Conservation (phyloP, 2,888 invertebrate species). For the Orthonevra nobilis region DNA sequence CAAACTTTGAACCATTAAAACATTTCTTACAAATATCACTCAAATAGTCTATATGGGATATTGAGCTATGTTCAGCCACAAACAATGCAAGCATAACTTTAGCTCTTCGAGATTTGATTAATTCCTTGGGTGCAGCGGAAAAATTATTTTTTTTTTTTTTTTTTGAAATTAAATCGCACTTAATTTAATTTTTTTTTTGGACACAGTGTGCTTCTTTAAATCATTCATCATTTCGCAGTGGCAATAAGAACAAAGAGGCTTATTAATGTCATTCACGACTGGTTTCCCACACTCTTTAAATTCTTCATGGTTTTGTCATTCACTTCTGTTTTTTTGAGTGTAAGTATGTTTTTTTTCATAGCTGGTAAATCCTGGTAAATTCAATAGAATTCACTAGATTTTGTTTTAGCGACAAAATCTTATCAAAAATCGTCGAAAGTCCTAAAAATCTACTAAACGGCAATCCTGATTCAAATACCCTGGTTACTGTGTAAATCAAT, state of each 20-base stretch:
- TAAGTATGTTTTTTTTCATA: background rate
- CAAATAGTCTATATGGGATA: background rate
- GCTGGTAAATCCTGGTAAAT: background rate
- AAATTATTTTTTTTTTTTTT: too few species aligned
- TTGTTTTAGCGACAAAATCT: constrained; percentile 6
- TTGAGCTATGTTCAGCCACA: background rate
- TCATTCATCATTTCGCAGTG: background rate
- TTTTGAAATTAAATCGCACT: background rate
- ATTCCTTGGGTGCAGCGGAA: too few species aligned
- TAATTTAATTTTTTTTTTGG: background rate
- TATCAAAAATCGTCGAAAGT: constrained; percentile 7
- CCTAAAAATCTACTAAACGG: constrained; percentile 3
- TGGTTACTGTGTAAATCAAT: too few species aligned
- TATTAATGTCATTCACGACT: too few species aligned
- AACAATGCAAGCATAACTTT: background rate
- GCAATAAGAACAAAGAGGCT: background rate
- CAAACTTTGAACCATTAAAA: too few species aligned
- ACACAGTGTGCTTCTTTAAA: background rate
- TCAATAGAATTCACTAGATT: constrained; percentile 14
- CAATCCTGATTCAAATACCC: too few species aligned
- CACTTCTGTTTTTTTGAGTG: background rate
- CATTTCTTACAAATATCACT: too few species aligned
- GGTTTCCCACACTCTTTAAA: too few species aligned
- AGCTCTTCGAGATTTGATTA: too few species aligned
- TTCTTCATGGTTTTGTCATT: background rate